Evolutionary conservation across 2,888 invertebrate genomes (phyloP).

Genomic region (Mycalesis mineus): DNA sequence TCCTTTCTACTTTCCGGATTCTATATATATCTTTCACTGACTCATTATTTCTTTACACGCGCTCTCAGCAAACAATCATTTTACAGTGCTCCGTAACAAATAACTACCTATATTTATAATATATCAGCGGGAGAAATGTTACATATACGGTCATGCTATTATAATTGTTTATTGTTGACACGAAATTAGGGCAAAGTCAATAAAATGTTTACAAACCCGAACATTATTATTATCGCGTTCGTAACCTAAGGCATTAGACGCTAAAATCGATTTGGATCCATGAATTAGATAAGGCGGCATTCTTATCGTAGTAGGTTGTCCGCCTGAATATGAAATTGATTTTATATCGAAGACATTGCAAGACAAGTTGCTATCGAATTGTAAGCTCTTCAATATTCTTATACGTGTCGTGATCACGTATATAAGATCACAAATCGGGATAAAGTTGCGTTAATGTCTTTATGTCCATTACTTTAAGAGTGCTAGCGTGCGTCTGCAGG

Average conservation of each 20-base stretch:
- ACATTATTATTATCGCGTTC: background rate
- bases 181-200: background rate
- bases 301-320: constrained; percentile 39
- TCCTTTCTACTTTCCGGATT: no score
- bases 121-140: no score
- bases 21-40: no score
- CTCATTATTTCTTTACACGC: no score
- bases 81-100: no score
- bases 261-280: constrained; percentile 37
- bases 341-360: constrained; percentile 7
- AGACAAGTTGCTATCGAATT: background rate
- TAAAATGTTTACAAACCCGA: constrained; percentile 1
- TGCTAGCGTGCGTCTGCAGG: constrained; percentile 7
- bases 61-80: no score
- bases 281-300: constrained; percentile 32
- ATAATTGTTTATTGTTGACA: no score
- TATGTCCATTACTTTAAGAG: constrained; percentile 10
- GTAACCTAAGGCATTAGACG: constrained; percentile 36
- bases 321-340: constrained; percentile 28
- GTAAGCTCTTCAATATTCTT: background rate
- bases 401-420: constrained; percentile 10
- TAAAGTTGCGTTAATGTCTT: constrained; percentile 12
- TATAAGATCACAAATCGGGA: constrained; percentile 14
- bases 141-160: no score
- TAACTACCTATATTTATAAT: no score